Conservation (phyloP, 2,888 invertebrate genomes). For the Rhorus exstirpatorius region DNA sequence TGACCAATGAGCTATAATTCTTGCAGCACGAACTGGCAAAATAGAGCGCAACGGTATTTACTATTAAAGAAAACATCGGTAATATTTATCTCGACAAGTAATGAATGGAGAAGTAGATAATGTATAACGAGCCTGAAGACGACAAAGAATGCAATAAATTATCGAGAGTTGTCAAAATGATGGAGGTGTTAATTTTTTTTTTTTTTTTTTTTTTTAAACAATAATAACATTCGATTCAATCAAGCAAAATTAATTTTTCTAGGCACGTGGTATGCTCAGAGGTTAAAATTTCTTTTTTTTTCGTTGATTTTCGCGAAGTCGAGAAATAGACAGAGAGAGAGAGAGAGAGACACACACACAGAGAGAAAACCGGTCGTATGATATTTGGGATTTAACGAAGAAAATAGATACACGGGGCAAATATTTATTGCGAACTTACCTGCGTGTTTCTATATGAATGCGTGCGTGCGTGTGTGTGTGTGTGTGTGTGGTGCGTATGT, state of each 20-base stretch:
- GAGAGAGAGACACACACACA: too few relatives aligned
- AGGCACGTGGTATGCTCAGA: neutral
- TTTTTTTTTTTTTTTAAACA: neutral
- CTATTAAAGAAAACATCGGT: neutral
- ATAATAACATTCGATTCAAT: neutral
- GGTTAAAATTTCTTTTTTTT: neutral
- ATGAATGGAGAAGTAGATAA: constrained; percentile 3
- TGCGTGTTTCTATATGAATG: neutral
- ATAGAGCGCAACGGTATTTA: neutral
- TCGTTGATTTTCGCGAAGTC: neutral
- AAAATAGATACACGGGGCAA: constrained; percentile 6
- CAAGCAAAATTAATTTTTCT: neutral
- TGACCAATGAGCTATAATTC: too few relatives aligned
- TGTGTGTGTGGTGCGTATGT: too few relatives aligned
- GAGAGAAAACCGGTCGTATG: too few relatives aligned
- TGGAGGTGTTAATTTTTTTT: neutral
- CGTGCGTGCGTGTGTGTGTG: neutral
- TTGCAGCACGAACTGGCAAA: neutral
- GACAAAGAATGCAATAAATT: constrained; percentile 20
- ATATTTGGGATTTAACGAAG: neutral
- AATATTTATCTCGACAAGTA: constrained; percentile 24
- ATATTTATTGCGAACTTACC: constrained; percentile 27
- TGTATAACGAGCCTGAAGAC: neutral
- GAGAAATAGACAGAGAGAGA: neutral
- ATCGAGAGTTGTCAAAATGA: constrained; percentile 5